Evolutionary conservation across 2,888 invertebrate species (phyloP).

Genomic region (Noctua janthina): DNA sequence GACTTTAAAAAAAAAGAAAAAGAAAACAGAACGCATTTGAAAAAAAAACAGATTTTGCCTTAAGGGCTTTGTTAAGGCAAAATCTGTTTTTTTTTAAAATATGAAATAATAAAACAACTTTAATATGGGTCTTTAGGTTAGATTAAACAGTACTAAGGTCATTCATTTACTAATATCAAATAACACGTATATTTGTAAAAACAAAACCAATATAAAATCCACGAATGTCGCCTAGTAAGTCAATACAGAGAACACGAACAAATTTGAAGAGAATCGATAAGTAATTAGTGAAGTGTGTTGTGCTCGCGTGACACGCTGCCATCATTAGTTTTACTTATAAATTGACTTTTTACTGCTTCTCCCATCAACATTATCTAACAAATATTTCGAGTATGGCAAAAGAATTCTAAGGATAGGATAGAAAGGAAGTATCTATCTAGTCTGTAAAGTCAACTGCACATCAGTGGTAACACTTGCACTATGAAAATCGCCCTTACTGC

Average conservation of each 20-base stretch:
- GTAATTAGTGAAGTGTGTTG: slow-evolving; percentile 43
- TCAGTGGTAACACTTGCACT: not conserved
- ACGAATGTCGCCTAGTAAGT: not conserved
- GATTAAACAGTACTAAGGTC: not conserved
- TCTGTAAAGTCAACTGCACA: not conserved
- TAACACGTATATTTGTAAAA: slow-evolving; percentile 16
- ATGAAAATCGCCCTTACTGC: not conserved
- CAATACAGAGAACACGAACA: slow-evolving; percentile 21
- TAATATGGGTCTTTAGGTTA: not conserved
- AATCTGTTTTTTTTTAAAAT: too few species aligned
- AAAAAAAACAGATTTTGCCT: too few species aligned
- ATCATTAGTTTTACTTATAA: slow-evolving; percentile 37
- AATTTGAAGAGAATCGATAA: slow-evolving; percentile 37
- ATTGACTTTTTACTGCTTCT: slow-evolving; percentile 49
- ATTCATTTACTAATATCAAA: not conserved
- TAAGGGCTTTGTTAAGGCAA: too few species aligned
- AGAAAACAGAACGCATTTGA: not conserved
- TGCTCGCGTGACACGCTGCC: slow-evolving; percentile 41
- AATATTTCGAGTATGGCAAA: slow-evolving; percentile 24
- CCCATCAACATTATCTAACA: slow-evolving; percentile 54
- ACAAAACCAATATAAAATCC: slow-evolving; percentile 28
- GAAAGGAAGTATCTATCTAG: not conserved
- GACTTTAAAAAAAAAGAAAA: not conserved
- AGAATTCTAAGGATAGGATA: not conserved
- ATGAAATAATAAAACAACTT: too few species aligned